A percentile compares a stretch with the other conserved stretches of the same genome.
Conservation (phyloP, 1,140 invertebrate genomes). For the Parasteatoda tepidariorum region DNA sequence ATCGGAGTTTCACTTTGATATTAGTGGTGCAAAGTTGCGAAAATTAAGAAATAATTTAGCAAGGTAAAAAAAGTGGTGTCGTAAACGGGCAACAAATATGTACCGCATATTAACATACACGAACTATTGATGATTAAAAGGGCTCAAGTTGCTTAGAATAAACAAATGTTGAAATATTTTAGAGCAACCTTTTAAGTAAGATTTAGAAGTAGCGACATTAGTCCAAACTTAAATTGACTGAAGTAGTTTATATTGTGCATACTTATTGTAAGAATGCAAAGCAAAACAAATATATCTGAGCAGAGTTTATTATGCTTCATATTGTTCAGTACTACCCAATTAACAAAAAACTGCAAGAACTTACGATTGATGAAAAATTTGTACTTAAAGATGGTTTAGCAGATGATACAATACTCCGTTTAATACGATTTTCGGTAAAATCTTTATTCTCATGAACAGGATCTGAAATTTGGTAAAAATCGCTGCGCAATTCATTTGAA, state of each 20-base stretch:
- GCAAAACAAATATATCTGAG: not conserved
- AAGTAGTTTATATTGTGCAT: not conserved
- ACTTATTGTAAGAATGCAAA: not conserved
- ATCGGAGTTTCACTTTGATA: too few relatives aligned
- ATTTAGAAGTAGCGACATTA: too few relatives aligned
- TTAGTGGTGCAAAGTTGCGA: too few relatives aligned
- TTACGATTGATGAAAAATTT: conserved; percentile 44
- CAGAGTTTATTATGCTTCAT: not conserved
- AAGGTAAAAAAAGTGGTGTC: too few relatives aligned
- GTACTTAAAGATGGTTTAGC: not conserved
- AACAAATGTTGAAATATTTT: too few relatives aligned
- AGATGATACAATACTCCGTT: not conserved
- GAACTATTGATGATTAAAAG: too few relatives aligned
- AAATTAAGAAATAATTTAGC: too few relatives aligned
- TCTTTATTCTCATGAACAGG: not conserved
- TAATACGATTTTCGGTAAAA: not conserved
- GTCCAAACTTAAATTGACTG: not conserved
- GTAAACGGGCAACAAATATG: too few relatives aligned
- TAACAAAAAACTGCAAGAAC: not conserved
- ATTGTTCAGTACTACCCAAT: not conserved
- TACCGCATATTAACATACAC: too few relatives aligned
- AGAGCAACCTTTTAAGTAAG: too few relatives aligned
- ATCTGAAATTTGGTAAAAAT: not conserved
- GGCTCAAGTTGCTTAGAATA: too few relatives aligned
- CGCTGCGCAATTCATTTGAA: conserved; percentile 28